phyloP scores from a whole-genome alignment of 2,888 invertebrate genomes.

The Flabesymbios commensalis region DNA sequence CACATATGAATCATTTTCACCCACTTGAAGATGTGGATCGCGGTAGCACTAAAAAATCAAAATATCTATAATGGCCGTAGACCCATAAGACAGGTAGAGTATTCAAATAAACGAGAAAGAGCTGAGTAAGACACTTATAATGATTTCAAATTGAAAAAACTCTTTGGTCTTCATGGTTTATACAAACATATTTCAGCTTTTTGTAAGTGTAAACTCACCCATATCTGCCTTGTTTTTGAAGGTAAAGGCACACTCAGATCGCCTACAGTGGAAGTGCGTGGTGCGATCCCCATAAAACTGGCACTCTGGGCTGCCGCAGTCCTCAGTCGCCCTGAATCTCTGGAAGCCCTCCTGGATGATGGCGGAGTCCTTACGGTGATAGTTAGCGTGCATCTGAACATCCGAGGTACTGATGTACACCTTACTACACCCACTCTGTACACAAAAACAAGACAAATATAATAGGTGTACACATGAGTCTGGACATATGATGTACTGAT shows the following conservation, averaged over 20 bases:
- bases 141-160: too few relatives aligned
- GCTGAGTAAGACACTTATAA: too few relatives aligned
- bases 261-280: conserved; percentile 95
- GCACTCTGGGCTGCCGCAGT: conserved; percentile 88
- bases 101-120: too few relatives aligned
- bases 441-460: conserved; percentile 23
- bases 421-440: conserved; percentile 70
- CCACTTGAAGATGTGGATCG: too few relatives aligned
- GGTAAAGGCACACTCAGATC: conserved; percentile 88
- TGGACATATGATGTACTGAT: conserved; percentile 98
- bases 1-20: too few relatives aligned
- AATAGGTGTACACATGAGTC: too few relatives aligned
- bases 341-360: conserved; percentile 98
- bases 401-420: conserved; percentile 98
- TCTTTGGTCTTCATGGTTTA: too few relatives aligned
- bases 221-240: conserved; percentile 99
- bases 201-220: too few relatives aligned
- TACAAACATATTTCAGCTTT: too few relatives aligned
- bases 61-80: too few relatives aligned
- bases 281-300: conserved; percentile 92
- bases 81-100: too few relatives aligned
- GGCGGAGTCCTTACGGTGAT: conserved; percentile 95
- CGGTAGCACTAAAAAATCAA: too few relatives aligned
- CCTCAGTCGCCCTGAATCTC: conserved; percentile 92
- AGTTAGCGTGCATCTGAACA: conserved; percentile 99